Percentiles rank a stretch among this genome's conserved stretches.
Conservation (phyloP, 2,888 invertebrate species). For the Shargacucullia verbasci region DNA sequence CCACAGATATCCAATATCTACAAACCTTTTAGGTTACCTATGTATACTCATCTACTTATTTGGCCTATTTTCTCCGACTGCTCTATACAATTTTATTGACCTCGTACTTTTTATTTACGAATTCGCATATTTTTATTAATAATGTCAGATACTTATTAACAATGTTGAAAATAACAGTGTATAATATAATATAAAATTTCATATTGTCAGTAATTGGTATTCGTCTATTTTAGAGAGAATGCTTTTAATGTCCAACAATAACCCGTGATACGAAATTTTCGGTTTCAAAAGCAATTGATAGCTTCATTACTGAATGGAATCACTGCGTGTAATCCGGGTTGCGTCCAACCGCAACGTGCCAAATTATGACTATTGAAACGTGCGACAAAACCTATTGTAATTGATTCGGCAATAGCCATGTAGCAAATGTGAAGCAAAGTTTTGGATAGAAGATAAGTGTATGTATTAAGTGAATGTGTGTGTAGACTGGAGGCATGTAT, state of each 20-base stretch:
- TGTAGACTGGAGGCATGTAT: too few relatives aligned
- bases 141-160: too few relatives aligned
- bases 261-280: slow-evolving; percentile 19
- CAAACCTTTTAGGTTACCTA: too few relatives aligned
- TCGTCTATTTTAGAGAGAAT: slow-evolving; percentile 3
- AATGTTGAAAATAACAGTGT: too few relatives aligned
- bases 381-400: slow-evolving; percentile 19
- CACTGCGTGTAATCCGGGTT: slow-evolving; percentile 45
- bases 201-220: neutral
- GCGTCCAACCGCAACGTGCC: slow-evolving; percentile 43
- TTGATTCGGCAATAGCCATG: neutral
- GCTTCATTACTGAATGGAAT: slow-evolving; percentile 48
- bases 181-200: too few relatives aligned
- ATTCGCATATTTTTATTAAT: too few relatives aligned
- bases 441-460: too few relatives aligned
- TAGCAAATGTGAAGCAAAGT: too few relatives aligned
- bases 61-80: too few relatives aligned
- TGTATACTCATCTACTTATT: neutral
- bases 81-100: too few relatives aligned
- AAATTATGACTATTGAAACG: slow-evolving; percentile 55
- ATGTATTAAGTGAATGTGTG: too few relatives aligned
- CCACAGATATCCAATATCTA: slow-evolving; percentile 30
- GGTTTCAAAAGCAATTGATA: slow-evolving; percentile 52
- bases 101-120: too few relatives aligned
- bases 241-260: slow-evolving; percentile 22